A percentile compares a stretch with the other conserved stretches of the same genome.
Conservation (phyloP, 2,113 vertebrate species). For the Pardalotus punctatus region DNA sequence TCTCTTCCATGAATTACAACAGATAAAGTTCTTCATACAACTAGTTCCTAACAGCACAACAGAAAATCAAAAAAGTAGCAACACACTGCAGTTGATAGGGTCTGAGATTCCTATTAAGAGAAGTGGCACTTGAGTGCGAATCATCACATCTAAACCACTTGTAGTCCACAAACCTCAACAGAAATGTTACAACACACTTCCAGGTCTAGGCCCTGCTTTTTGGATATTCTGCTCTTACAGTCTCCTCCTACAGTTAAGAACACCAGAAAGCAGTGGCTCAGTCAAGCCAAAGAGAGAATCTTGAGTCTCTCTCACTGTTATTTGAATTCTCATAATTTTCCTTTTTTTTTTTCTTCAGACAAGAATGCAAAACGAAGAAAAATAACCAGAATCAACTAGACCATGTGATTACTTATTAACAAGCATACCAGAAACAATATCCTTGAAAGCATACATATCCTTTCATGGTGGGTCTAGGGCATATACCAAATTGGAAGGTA, state of each 20-base stretch:
- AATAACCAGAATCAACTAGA: not conserved
- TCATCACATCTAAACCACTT: not conserved
- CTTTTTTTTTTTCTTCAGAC: not conserved
- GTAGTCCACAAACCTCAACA: not conserved
- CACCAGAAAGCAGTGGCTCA: not conserved
- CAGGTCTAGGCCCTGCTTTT: not conserved
- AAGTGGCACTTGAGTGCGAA: not conserved
- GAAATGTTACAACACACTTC: not conserved
- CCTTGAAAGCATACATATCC: not conserved
- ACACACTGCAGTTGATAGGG: not conserved
- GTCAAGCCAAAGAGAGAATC: not conserved
- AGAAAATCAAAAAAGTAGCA: not conserved
- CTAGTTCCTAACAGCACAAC: not conserved
- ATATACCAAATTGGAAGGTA: not conserved
- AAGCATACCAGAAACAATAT: not conserved
- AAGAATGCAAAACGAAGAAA: not conserved
- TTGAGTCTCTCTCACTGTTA: not conserved
- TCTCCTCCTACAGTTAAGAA: not conserved
- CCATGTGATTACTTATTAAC: not conserved
- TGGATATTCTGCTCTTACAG: not conserved
- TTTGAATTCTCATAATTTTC: not conserved
- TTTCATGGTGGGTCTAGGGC: not conserved
- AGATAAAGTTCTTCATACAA: not conserved
- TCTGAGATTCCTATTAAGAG: not conserved
- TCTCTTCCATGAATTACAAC: not conserved